These are phyloP conservation scores for Petrolisthes manimaculis DNA, from an alignment of 2,888 invertebrate species.

Conservation along the genomic window DNA sequence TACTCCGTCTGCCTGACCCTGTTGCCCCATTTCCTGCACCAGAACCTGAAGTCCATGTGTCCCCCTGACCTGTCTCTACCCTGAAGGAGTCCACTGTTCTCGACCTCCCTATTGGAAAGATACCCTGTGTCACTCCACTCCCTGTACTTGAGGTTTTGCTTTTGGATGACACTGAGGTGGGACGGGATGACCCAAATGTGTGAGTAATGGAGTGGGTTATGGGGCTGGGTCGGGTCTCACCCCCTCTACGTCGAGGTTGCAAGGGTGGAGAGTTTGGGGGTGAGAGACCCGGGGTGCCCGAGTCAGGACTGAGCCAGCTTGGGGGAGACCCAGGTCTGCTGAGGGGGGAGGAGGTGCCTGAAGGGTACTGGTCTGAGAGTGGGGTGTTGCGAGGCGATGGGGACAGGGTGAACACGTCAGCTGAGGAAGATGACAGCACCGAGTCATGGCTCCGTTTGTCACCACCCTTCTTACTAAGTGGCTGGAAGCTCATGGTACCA, in stretches of 20 bases:
- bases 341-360: conserved; percentile 62
- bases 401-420: conserved; percentile 61
- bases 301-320: conserved; percentile 64
- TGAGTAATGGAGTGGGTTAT: conserved; percentile 59
- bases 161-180: conserved; percentile 28
- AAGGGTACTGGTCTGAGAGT: conserved; percentile 56
- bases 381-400: conserved; percentile 64
- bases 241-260: conserved; percentile 38
- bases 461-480: conserved; percentile 58
- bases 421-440: conserved; percentile 63
- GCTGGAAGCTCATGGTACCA: conserved; percentile 64
- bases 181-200: conserved; percentile 44
- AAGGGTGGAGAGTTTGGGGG: conserved; percentile 63
- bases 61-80: conserved; percentile 9
- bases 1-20: background rate
- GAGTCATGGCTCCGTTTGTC: conserved; percentile 65
- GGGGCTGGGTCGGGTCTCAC: conserved; percentile 22
- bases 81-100: conserved; percentile 48
- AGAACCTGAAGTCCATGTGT: background rate
- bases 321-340: conserved; percentile 63
- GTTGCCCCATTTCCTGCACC: background rate
- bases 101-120: conserved; percentile 55
- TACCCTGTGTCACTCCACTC: conserved; percentile 17
- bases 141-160: background rate
- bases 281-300: conserved; percentile 64